A percentile compares a stretch with the other conserved stretches of the same genome.
Conservation (phyloP, 1,140 invertebrate genomes). For the Hestina assimilis region DNA sequence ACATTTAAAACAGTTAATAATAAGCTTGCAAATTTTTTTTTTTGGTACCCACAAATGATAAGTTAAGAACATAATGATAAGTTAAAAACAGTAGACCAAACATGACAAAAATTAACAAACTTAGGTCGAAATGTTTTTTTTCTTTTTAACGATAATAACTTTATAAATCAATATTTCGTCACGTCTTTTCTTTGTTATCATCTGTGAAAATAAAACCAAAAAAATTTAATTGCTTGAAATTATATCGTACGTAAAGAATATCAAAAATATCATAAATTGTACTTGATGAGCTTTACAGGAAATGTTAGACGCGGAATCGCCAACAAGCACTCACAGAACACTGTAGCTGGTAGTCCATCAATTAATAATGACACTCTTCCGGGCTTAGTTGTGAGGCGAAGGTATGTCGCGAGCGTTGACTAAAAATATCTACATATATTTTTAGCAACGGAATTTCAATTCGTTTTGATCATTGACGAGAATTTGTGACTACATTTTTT, state of each 20-base stretch:
- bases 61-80: no score
- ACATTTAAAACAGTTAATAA: neutral
- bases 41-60: no score
- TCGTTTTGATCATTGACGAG: neutral
- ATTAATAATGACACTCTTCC: slow-evolving; percentile 20
- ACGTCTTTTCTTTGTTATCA: no score
- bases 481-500: no score
- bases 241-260: no score
- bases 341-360: slow-evolving; percentile 11
- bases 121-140: no score
- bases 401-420: neutral
- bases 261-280: neutral
- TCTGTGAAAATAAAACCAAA: neutral
- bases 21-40: no score
- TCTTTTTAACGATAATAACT: no score
- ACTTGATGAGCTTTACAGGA: neutral
- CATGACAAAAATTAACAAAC: neutral
- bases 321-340: slow-evolving; percentile 5
- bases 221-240: no score
- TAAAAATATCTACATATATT: slow-evolving; percentile 7
- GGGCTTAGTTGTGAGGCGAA: slow-evolving; percentile 7
- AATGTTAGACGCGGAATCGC: neutral
- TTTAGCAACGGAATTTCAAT: neutral
- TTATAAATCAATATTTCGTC: no score
- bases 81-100: neutral